Evolutionary conservation across 2,888 invertebrate species (phyloP), one percentile per base, ranked within the genome.

Genomic region (Andrena bucephala): DNA sequence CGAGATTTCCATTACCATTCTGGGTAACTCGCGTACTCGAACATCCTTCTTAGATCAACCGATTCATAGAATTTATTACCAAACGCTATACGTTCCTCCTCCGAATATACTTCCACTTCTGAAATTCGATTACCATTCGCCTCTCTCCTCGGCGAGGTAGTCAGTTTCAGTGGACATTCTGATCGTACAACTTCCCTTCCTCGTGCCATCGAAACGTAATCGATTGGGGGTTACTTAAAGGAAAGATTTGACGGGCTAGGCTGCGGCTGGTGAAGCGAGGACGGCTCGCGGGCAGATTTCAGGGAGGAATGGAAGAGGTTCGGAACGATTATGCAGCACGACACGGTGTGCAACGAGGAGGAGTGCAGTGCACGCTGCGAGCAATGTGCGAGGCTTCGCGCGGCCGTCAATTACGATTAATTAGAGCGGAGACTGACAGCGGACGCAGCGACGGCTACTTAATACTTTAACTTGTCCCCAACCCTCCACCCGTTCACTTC

Each of bases 361-460:
- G 75, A 73, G 81, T 66, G 67, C 65, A 73, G 72, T 72, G 68
- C 79, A 83, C 67, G 78, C 80, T 77, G 72, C 85, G 85, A 88
- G 88, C 92, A 92, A 91, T 89, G 93, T 92, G 93, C 92, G 90
- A 93, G 92, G 91, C 93, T 93, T 93, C 93, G 90, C 93, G 92
- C 93, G 91, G 90, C 91, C 92, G 93, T 93, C 94, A 94, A 94
- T 94, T 94, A 92, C 92, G 92, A 94, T 94, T 93, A 94, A 94
- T 94, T 94, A 93, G 93, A 93, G 92, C 93, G 92, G 90, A 93
- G 94, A 93, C 93, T 93, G 93, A 93, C 93, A 93, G 93, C 93
- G 93, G 92, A 93, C 93, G 92, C 92, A 92, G 92, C 93, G 92
- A 91, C 92, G 91, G 90, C 92, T 93, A 92, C 92, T 93, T 92